Evolutionary conservation across 2,888 invertebrate genomes (phyloP), one percentile per base, ranked within the genome.

Genomic region (Malachius bipustulatus): DNA sequence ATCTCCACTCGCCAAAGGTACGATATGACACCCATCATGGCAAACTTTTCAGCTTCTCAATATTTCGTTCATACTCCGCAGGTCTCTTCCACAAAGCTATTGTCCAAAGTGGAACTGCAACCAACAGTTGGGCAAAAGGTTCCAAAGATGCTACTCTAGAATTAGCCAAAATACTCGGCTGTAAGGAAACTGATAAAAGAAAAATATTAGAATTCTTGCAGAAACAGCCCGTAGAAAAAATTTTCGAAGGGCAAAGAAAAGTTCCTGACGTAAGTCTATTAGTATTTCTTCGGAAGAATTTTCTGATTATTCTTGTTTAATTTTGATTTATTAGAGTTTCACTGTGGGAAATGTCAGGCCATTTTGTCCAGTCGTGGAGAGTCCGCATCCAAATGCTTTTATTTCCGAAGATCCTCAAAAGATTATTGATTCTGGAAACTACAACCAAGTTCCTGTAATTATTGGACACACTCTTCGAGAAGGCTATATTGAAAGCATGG

Each of bases 361-460:
- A 19, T 19, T 19, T n/a, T 6, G 6, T 8, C 24, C 24, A 6
- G n/a, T 19, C n/a, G 24, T 19, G 24, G 24, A 19, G n/a, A n/a
- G n/a, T n/a, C n/a, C n/a, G n/a, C n/a, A n/a, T n/a, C n/a, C n/a
- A n/a, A n/a, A 19, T 19, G 24, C 24, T 19, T 19, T 19, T n/a
- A 19, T 19, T 8, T 8, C 24, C 6, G 24, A 19, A 19, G 24
- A 19, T 8, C 24, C 24, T 6, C n/a, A 8, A 8, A n/a, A 19
- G 6, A 8, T 19, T 6, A 19, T 19, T 6, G 6, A 8, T 8
- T 19, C 24, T 8, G 24, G 24, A 19, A 19, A n/a, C 6, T 19
- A 19, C n/a, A 19, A 19, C n/a, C 24, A 19, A 19, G 24, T 19
- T 8, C 24, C 24, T 19, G 24, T 19, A 19, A 19, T 19, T 6